Base-by-base conservation (phyloP, 2,113 vertebrate species). In the Lepisosteus osseus region DNA sequence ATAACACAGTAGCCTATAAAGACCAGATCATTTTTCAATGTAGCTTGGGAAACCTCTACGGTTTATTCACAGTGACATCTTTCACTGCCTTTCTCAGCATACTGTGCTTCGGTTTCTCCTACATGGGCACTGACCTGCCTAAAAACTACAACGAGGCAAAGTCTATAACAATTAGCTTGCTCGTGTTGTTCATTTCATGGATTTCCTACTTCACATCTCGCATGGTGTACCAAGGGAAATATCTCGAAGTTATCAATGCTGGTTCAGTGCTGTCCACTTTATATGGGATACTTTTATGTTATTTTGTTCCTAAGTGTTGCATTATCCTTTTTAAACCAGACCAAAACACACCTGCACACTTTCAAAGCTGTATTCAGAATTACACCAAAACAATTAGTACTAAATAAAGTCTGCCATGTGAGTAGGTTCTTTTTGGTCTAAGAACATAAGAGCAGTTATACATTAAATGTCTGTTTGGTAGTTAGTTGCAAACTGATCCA, bases 121-220 rank as follows among this genome's bases (percentile, higher is more conserved):
- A 95, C 81, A 85, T 90, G 86, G 94, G 94, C 55, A 95, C 92
- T 63, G 93, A 95, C 69, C 93, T 97, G 4, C 95, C 96, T 0
- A 94, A 94, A 77, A 93, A 93, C 78, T 96, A 97, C 83, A 96
- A 89, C 0, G 95, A 96, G 75, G 94, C 95, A 72, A 96, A 95
- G 84, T 87, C 91, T 14, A 91, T 96, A 72, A 94, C 95, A 0
- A 94, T 94, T 79, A 89, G 94, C 74, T 83, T 96, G 45, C 82
- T 96, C 11, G 78, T 95, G 70, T 87, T 90, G 61, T 89, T 93
- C 9, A 51, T 90, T 54, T 90, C 86, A 68, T 93, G 93, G 90
- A 87, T 94, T 42, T 5, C 80, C 40, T 92, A 85, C 77, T 74
- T 76, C 59, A 92, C 91, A 43, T n/a, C 17, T 0, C 65, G 57